Percentiles rank a stretch among this genome's conserved stretches.
Evolutionary conservation across 2,888 invertebrate species (phyloP).

Genomic region (Axea sp.): DNA sequence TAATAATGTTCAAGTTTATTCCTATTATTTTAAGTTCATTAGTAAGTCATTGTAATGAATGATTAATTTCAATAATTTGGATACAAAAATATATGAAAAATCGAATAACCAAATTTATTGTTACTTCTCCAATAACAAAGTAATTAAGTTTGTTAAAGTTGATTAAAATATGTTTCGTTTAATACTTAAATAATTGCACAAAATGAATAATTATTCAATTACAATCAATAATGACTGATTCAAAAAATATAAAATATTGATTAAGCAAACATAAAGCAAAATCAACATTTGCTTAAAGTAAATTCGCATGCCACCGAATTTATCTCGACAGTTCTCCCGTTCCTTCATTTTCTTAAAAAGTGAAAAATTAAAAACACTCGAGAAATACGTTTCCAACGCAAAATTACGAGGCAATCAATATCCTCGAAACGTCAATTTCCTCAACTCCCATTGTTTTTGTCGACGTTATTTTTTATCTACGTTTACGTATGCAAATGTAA

Average conservation of each 20-base stretch:
- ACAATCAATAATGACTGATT: not conserved
- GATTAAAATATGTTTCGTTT: too few species aligned
- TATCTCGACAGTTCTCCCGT: not conserved
- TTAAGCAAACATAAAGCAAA: not conserved
- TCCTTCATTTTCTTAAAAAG: not conserved
- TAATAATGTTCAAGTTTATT: too few species aligned
- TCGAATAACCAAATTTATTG: too few species aligned
- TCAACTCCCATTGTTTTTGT: not conserved
- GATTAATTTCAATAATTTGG: too few species aligned
- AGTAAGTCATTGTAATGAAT: too few species aligned
- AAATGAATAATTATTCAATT: not conserved
- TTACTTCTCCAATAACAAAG: too few species aligned
- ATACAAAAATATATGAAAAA: too few species aligned
- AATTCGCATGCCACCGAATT: not conserved
- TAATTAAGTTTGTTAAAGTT: too few species aligned
- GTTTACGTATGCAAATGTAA: constrained; percentile 15
- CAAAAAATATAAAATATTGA: not conserved
- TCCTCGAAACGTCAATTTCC: not conserved
- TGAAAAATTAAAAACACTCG: constrained; percentile 1
- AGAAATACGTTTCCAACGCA: not conserved
- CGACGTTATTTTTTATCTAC: not conserved
- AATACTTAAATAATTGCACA: too few species aligned
- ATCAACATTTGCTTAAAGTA: not conserved
- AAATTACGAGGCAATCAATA: not conserved
- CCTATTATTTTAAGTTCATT: too few species aligned